Evolutionary conservation across 2,113 vertebrate genomes (phyloP).

Genomic region (Oncorhynchus gorbuscha): DNA sequence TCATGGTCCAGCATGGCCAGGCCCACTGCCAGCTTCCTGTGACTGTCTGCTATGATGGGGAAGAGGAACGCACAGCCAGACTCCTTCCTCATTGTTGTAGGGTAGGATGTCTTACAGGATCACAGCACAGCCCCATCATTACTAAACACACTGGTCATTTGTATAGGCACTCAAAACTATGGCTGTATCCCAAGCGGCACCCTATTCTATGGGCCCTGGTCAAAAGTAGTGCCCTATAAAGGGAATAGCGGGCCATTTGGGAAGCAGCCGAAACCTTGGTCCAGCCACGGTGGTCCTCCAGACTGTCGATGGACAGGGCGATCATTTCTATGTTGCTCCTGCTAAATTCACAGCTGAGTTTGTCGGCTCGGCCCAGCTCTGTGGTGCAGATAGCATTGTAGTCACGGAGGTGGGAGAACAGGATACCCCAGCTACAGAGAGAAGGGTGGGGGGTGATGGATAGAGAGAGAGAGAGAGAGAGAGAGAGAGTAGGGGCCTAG

Average conservation of each 20-base stretch:
- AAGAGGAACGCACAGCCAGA: constrained; percentile 79
- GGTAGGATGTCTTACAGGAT: constrained; percentile 84
- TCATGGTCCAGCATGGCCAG: constrained; percentile 91
- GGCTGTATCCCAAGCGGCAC: too few species aligned
- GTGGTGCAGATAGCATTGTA: constrained; percentile 95
- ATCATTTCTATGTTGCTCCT: constrained; percentile 87
- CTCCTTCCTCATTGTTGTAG: constrained; percentile 78
- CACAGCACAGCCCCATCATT: background rate
- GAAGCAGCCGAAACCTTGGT: constrained; percentile 69
- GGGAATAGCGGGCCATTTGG: too few species aligned
- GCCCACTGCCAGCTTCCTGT: constrained; percentile 82
- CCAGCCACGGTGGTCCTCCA: constrained; percentile 88
- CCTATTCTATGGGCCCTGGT: too few species aligned
- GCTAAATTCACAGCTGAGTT: constrained; percentile 79
- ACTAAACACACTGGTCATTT: too few species aligned
- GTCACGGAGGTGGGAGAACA: constrained; percentile 91
- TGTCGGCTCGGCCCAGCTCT: constrained; percentile 83
- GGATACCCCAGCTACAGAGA: constrained; percentile 85
- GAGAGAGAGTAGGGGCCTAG: background rate
- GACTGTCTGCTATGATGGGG: constrained; percentile 88
- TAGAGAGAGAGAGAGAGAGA: background rate
- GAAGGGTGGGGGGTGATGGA: background rate
- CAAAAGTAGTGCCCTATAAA: too few species aligned
- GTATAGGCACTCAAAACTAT: too few species aligned
- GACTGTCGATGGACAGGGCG: constrained; percentile 84